A percentile compares a stretch with the other conserved stretches of the same genome.
These are phyloP conservation scores for Cryptus armator DNA, from an alignment of 2,888 invertebrate genomes.

Conservation along the genomic window DNA sequence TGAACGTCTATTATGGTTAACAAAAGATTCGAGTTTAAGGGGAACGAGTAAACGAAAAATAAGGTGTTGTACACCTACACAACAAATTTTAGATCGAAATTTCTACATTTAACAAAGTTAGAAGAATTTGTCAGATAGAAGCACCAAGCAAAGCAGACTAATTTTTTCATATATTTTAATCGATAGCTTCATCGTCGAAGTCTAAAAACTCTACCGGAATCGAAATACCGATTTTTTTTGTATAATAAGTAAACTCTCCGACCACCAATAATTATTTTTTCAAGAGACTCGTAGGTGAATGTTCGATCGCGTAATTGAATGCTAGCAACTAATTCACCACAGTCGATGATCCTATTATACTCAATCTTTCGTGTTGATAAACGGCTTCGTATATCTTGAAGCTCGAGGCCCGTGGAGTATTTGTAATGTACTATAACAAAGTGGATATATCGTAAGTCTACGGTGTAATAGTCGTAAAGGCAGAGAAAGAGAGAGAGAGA, in stretches of 20 bases:
- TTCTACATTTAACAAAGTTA: neutral
- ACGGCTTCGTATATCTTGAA: conserved; percentile 34
- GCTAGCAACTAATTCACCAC: neutral
- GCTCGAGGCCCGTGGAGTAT: conserved; percentile 42
- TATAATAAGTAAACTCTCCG: no score
- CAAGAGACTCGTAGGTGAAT: neutral
- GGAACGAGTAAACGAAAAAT: no score
- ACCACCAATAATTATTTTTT: no score
- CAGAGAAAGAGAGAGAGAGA: neutral
- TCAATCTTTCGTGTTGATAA: conserved; percentile 43
- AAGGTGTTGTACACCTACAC: neutral
- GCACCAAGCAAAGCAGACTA: neutral
- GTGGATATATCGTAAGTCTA: conserved; percentile 61
- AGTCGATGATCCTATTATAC: neutral
- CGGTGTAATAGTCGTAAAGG: conserved; percentile 57
- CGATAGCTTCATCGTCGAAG: no score
- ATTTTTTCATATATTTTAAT: no score
- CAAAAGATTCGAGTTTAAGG: no score
- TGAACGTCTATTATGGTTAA: no score
- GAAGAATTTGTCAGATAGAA: neutral
- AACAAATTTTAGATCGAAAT: neutral
- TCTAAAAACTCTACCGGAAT: no score
- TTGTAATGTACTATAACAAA: conserved; percentile 41
- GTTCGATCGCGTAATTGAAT: neutral
- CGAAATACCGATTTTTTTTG: no score